Evolutionary conservation across 2,888 invertebrate species (phyloP).

Genomic region (Mesorhabditis belari): DNA sequence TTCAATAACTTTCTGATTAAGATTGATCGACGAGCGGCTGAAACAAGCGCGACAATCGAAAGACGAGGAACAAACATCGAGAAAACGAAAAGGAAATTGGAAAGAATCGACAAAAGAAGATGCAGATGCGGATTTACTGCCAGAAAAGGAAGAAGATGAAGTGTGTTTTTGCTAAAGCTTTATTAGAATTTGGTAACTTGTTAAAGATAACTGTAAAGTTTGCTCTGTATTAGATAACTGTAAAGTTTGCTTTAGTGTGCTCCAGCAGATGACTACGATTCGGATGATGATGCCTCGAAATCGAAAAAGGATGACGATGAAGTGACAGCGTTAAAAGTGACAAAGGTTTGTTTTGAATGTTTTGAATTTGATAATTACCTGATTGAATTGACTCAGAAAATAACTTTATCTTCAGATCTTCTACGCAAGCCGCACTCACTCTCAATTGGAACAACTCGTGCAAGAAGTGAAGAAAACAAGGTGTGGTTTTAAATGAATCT

Average conservation of each 20-base stretch:
- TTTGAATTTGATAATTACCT: too few species aligned
- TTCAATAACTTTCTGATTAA: neutral
- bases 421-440: conserved; percentile 92
- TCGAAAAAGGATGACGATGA: conserved; percentile 11
- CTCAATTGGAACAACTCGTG: conserved; percentile 89
- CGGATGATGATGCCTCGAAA: conserved; percentile 14
- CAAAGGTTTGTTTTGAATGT: conserved; percentile 2
- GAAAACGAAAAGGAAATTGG: conserved; percentile 55
- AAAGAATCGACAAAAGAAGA: neutral
- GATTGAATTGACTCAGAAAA: neutral
- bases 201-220: neutral
- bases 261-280: conserved; percentile 49
- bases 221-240: neutral
- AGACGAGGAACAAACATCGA: conserved; percentile 60
- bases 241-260: neutral
- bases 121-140: neutral
- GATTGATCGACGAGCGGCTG: neutral
- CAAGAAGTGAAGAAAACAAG: conserved; percentile 78
- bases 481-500: neutral
- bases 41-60: neutral
- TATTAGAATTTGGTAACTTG: neutral
- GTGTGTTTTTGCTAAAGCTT: too few species aligned
- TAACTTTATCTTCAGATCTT: conserved; percentile 63
- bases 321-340: conserved; percentile 5
- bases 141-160: too few species aligned